Base-by-base conservation (phyloP, 2,797 vertebrate genomes). In the Tenualosa ilisha region DNA sequence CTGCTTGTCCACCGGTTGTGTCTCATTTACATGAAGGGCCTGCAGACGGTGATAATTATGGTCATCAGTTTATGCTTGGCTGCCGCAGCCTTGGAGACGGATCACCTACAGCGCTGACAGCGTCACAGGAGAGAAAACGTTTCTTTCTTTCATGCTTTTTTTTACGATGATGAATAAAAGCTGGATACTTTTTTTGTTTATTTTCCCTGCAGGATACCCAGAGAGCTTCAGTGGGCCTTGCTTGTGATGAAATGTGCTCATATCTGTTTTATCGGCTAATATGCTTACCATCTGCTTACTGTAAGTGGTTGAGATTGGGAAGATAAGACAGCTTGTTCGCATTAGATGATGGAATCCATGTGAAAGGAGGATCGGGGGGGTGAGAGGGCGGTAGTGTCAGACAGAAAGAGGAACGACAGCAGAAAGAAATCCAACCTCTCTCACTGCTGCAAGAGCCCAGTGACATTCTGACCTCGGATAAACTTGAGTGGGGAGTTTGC, bases 21-120 rank as follows among this genome's bases (percentile, higher is more conserved):
- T 65, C 46, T 86, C 49, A 1, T 84, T 82, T 50, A 75, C 61
- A 79, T 31, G 72, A 85, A 54, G 59, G 51, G 22, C 65, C 50
- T 72, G 63, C 53, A 85, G 83, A 84, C 61, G 63, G 82, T 17
- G 22, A 22, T 83, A 85, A 87, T 85, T 72, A 81, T 13, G 82
- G 61, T 26, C 3, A 4, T 22, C 17, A 50, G 82, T 83, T 65
- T 43, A 2, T 22, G 82, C 59, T 82, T 22, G 37, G 68, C 24
- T 82, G 46, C 22, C 24, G 46, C 61, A 82, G 37, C 11, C 72
- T 46, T 79, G 72, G 72, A 79, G 72, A 46, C 40, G 40, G 68
- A 75, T 75, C 40, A 43, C 17, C 72, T 79, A 11, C 40, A 43
- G 72, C 6, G 40, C 2, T 79, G 72, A 79, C 17, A 79, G 37